Evolutionary conservation across 2,797 vertebrate species (phyloP).

Genomic region (Acanthornis magna): DNA sequence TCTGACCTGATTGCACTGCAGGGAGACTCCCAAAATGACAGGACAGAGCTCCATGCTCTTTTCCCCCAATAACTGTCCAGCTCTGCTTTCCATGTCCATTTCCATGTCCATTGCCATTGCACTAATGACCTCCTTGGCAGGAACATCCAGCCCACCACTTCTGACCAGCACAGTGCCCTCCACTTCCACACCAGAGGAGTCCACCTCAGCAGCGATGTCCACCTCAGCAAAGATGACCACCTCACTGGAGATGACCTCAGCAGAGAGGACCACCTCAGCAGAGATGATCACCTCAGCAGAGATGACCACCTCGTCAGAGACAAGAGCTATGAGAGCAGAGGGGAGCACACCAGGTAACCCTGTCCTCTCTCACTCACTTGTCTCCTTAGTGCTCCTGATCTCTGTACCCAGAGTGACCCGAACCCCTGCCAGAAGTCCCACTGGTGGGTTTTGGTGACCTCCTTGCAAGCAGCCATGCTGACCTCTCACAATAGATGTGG

Average conservation of each 20-base stretch:
- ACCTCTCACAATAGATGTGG: not conserved
- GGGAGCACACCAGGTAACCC: not conserved
- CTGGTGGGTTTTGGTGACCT: not conserved
- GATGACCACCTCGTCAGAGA: not conserved
- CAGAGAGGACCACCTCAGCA: too few relatives aligned
- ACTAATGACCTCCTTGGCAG: not conserved
- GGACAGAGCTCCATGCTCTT: not conserved
- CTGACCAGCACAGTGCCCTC: accelerated
- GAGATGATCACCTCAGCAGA: too few relatives aligned
- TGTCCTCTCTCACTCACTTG: too few relatives aligned
- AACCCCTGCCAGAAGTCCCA: accelerated
- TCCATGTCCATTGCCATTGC: not conserved
- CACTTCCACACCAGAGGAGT: accelerated
- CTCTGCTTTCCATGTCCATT: not conserved
- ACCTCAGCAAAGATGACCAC: accelerated
- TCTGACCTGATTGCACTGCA: not conserved
- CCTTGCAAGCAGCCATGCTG: not conserved
- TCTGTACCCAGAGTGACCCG: not conserved
- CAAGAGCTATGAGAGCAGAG: accelerated
- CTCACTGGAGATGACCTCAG: accelerated
- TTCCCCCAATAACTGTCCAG: not conserved
- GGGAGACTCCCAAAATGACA: not conserved
- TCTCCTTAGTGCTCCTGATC: not conserved
- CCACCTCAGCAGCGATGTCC: accelerated
- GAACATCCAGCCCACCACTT: accelerated